Conservation (phyloP, 1,140 invertebrate species). For the Polyergus mexicanus region DNA sequence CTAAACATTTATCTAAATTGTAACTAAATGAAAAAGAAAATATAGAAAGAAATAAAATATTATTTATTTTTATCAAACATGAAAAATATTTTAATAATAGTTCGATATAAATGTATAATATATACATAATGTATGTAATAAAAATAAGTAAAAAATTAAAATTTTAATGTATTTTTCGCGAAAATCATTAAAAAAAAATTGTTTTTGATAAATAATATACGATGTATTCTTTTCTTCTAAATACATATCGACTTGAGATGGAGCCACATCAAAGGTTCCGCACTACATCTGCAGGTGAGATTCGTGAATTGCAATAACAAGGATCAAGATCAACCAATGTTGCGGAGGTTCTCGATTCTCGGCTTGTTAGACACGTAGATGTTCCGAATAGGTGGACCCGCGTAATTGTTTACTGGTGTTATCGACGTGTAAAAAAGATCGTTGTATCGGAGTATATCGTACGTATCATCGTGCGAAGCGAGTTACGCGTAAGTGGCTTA, state of each 20-base stretch:
- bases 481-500: conserved; percentile 25
- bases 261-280: not conserved
- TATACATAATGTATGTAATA: no score
- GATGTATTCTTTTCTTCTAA: no score
- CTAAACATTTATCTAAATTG: no score
- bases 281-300: conserved; percentile 60
- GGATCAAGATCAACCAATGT: conserved; percentile 64
- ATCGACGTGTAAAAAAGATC: conserved; percentile 25
- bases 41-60: no score
- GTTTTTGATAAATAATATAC: no score
- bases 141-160: no score
- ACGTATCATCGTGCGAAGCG: not conserved
- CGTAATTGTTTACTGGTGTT: conserved; percentile 12
- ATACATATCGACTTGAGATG: not conserved
- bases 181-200: no score
- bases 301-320: conserved; percentile 40
- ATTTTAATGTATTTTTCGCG: no score
- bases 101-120: no score
- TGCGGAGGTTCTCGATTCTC: not conserved
- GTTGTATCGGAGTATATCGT: not conserved
- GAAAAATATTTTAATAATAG: no score
- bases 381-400: conserved; percentile 34
- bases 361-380: conserved; percentile 53
- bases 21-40: no score
- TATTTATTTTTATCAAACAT: no score